Evolutionary conservation across 2,113 vertebrate genomes (phyloP).

Genomic region (Shinisaurus crocodilurus): DNA sequence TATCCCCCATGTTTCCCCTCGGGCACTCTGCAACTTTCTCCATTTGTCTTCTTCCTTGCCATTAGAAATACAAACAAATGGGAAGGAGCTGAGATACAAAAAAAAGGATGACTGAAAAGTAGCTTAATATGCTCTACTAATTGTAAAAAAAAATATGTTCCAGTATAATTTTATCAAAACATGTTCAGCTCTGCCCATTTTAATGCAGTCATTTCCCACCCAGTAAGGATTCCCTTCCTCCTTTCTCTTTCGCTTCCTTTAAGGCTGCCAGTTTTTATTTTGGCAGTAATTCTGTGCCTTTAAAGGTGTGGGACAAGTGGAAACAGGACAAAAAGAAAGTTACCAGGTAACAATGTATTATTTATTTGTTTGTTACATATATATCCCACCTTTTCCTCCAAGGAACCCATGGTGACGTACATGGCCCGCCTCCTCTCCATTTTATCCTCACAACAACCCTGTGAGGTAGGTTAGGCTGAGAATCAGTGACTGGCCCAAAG

Average conservation of each 20-base stretch:
- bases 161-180: not conserved
- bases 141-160: slow-evolving; percentile 18
- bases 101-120: slow-evolving; percentile 43
- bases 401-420: no score
- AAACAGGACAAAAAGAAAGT: not conserved
- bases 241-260: slow-evolving; percentile 40
- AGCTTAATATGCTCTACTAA: slow-evolving; percentile 38
- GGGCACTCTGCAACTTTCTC: slow-evolving; percentile 61
- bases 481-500: no score
- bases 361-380: not conserved
- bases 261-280: not conserved
- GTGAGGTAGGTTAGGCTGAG: no score
- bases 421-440: no score
- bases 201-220: slow-evolving; percentile 59
- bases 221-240: slow-evolving; percentile 51
- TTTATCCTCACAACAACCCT: no score
- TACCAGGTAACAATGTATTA: not conserved
- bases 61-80: slow-evolving; percentile 40
- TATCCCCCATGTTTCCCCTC: slow-evolving; percentile 72
- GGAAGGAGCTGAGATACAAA: slow-evolving; percentile 47
- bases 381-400: no score
- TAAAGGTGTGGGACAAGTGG: not conserved
- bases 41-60: slow-evolving; percentile 65
- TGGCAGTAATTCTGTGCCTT: not conserved
- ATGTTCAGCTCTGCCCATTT: slow-evolving; percentile 36